A percentile compares a stretch with the other conserved stretches of the same genome.
Evolutionary conservation across 2,797 vertebrate species (phyloP).

Genomic region (Eutrigla gurnardus): DNA sequence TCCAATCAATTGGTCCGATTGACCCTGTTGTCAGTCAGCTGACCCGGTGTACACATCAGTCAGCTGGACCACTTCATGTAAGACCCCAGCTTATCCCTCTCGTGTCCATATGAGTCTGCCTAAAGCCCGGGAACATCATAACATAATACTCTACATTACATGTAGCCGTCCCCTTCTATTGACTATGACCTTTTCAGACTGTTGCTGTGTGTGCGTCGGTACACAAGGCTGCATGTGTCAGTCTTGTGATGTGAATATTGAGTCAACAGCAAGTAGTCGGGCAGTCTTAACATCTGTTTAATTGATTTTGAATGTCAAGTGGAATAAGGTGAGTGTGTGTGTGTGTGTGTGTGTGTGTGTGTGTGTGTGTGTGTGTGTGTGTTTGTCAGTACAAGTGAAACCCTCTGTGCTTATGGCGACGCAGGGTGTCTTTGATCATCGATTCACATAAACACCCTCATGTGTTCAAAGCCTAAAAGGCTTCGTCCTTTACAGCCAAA

Average conservation of each 20-base stretch:
- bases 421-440: slow-evolving; percentile 83
- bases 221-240: slow-evolving; percentile 37
- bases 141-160: slow-evolving; percentile 56
- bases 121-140: slow-evolving; percentile 56
- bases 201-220: background rate
- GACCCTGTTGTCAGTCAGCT: slow-evolving; percentile 57
- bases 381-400: slow-evolving; percentile 65
- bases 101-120: slow-evolving; percentile 52
- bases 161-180: slow-evolving; percentile 50
- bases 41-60: slow-evolving; percentile 60
- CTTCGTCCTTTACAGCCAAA: slow-evolving; percentile 89
- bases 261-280: slow-evolving; percentile 63
- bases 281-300: slow-evolving; percentile 75
- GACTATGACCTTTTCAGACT: slow-evolving; percentile 78
- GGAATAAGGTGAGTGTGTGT: slow-evolving; percentile 59
- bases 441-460: slow-evolving; percentile 82
- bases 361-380: slow-evolving; percentile 13
- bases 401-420: slow-evolving; percentile 87
- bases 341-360: slow-evolving; percentile 32
- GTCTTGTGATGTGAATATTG: slow-evolving; percentile 75
- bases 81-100: slow-evolving; percentile 52
- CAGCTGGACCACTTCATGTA: slow-evolving; percentile 54
- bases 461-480: slow-evolving; percentile 80
- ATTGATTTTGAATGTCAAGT: slow-evolving; percentile 82
- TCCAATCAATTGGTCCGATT: slow-evolving; percentile 71